Percentiles rank a stretch among this genome's conserved stretches.
Conservation (phyloP, 1,140 invertebrate genomes). For the Trichonephila clavipes region DNA sequence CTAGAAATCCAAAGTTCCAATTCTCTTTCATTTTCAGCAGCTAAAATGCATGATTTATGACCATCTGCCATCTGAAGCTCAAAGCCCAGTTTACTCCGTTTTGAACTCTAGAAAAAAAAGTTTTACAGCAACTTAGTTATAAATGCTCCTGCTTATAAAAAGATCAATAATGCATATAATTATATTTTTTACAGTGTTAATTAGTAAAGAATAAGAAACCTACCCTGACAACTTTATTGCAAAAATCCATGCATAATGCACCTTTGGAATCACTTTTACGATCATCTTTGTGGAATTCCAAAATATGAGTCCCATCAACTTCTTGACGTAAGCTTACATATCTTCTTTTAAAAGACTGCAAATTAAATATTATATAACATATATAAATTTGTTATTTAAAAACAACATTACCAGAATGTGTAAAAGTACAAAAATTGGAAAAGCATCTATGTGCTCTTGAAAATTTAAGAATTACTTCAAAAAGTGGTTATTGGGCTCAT, state of each 20-base stretch:
- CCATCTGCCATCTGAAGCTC: constrained; percentile 91
- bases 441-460: no score
- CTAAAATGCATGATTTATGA: constrained; percentile 90
- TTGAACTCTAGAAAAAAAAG: constrained; percentile 85
- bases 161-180: no score
- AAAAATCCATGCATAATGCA: constrained; percentile 96
- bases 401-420: no score
- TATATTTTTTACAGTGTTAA: not conserved
- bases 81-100: constrained; percentile 92
- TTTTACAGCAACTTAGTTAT: no score
- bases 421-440: no score
- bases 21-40: constrained; percentile 92
- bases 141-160: no score
- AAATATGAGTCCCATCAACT: constrained; percentile 93
- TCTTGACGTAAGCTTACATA: constrained; percentile 94
- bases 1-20: constrained; percentile 90
- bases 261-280: constrained; percentile 93
- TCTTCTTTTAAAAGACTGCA: constrained; percentile 91
- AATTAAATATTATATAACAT: not conserved
- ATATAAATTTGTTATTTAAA: no score
- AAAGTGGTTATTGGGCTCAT: no score
- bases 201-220: constrained; percentile 76
- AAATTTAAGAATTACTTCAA: no score
- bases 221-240: constrained; percentile 91
- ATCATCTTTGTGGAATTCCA: constrained; percentile 96